phyloP scores from a whole-genome alignment of 2,797 vertebrate species.

The Prunella strophiata region DNA sequence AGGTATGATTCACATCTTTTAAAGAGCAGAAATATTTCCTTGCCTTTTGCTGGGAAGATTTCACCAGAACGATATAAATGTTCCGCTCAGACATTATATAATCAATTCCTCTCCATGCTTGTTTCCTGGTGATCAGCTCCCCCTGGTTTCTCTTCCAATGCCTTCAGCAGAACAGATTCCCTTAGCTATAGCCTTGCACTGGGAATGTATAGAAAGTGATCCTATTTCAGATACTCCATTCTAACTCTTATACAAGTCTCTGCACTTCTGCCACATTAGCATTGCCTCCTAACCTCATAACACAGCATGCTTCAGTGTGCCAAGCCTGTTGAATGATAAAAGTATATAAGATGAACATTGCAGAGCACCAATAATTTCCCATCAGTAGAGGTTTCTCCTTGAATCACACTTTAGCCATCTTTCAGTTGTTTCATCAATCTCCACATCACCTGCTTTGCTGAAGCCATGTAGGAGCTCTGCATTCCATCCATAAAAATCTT shows the following conservation, averaged over 20 bases:
- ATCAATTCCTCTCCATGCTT: background rate
- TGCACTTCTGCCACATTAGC: background rate
- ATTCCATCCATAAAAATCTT: background rate
- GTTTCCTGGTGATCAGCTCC: background rate
- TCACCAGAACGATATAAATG: background rate
- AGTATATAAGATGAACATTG: background rate
- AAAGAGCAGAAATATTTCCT: background rate
- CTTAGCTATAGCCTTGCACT: background rate
- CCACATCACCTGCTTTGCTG: background rate
- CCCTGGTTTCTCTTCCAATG: background rate
- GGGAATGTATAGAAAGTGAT: background rate
- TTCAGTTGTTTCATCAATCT: background rate
- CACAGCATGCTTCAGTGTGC: background rate
- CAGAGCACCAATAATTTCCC: background rate
- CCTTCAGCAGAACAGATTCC: background rate
- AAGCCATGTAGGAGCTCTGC: background rate
- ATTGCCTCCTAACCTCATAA: background rate
- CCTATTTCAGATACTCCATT: background rate
- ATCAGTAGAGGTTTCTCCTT: background rate
- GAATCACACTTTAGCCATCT: background rate
- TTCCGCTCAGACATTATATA: background rate
- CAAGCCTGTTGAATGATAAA: background rate
- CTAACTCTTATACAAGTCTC: background rate
- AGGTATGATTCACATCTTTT: background rate
- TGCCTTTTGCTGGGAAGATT: background rate